Evolutionary conservation across 1,140 invertebrate genomes (phyloP).

Genomic region (Drosophila quadrilineata): DNA sequence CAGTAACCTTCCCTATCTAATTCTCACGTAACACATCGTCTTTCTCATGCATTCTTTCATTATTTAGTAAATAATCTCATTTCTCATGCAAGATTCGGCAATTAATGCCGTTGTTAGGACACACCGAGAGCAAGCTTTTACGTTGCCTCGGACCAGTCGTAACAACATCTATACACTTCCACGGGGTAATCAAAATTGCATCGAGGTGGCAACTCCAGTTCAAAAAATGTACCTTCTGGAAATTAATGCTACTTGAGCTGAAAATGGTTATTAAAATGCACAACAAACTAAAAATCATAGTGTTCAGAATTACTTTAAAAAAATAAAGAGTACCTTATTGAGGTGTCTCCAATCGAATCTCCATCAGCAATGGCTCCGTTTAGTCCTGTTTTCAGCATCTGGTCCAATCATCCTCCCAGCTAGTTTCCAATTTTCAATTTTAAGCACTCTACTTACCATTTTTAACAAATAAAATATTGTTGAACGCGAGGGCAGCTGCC

Average conservation of each 20-base stretch:
- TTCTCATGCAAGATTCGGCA: slow-evolving; percentile 48
- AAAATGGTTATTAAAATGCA: slow-evolving; percentile 10
- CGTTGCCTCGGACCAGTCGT: slow-evolving; percentile 38
- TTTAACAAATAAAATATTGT: background rate
- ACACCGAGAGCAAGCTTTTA: slow-evolving; percentile 51
- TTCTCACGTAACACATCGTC: no score
- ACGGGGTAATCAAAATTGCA: background rate
- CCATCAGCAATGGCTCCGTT: background rate
- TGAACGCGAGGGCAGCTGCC: slow-evolving; percentile 38
- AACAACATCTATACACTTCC: slow-evolving; percentile 59
- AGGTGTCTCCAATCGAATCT: background rate
- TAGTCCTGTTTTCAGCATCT: background rate
- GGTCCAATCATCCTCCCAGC: background rate
- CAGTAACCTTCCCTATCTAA: no score
- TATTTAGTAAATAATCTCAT: no score
- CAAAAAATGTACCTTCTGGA: no score
- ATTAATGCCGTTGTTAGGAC: slow-evolving; percentile 60
- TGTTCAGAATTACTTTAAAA: slow-evolving; percentile 14
- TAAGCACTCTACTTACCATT: slow-evolving; percentile 63
- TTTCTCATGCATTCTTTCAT: no score
- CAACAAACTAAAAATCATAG: background rate
- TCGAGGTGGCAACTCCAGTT: slow-evolving; percentile 2
- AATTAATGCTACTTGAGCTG: no score
- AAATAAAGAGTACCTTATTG: slow-evolving; percentile 1
- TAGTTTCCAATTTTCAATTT: background rate